Base-by-base conservation (phyloP, 92 coral and sea anemone species). In the Pocillopora grandis region DNA sequence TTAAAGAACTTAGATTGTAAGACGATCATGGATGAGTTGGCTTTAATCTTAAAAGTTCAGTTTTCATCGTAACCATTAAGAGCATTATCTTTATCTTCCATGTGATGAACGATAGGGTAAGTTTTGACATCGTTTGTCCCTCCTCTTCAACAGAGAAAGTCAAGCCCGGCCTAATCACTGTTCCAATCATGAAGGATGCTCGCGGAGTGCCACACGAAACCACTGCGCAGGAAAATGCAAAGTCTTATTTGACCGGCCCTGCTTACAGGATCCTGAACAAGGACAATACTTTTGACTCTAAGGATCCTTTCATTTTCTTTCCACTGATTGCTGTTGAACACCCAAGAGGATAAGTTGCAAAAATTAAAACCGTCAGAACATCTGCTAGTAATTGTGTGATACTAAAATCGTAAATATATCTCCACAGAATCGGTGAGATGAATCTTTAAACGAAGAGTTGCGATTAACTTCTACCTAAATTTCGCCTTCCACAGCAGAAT, bases 191-290 rank as follows among this genome's bases (percentile, higher is more conserved):
- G 79, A 84, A 71, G 67, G 79, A 80, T 85, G 84, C 69, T 18
- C n/a, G 76, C 15, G 98, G 95, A 17, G 90, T 91, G 21, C 93
- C 95, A 6, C 92, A 87, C 87, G 94, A 94, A 79, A 94, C 92
- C 14, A 94, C 98, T 13, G 95, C 95, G 15, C 72, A 57, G 81
- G 98, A 94, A 75, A 83, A 87, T 70, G 90, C 90, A 7, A 77
- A 85, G 72, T 81, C 92, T 35, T 94, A 89, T 78, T 87, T 94
- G 18, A 94, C 98, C 2, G 98, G 95, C 57, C 93, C 89, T 17
- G 93, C 98, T 6, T 71, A 92, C 67, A 93, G 98, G 62, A 85
- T 94, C 69, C 72, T 94, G 48, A 80, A 85, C 76, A 87, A 80
- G 49, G 81, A 94, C 72, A 88, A 92, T 81, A 92, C 85, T 16